Evolutionary conservation across 1,140 invertebrate genomes (phyloP), one percentile per base, ranked within the genome.

Genomic region (Macrocentrus cingulum): DNA sequence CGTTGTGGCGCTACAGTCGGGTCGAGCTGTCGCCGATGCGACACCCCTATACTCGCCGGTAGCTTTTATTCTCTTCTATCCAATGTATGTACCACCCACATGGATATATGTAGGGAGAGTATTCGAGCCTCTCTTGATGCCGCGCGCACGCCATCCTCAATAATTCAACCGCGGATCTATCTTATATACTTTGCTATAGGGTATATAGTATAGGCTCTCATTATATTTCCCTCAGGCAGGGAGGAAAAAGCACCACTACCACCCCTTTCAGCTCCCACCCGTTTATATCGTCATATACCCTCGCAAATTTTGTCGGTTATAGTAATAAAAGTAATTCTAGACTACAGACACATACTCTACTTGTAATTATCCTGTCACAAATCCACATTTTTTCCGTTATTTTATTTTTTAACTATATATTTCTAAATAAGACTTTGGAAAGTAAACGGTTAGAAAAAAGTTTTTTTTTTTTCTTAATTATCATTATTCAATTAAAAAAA

Each of bases 161-260:
- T 79, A 77, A 79, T 79, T 76, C 72, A 77, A 36, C 16, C 56
- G 62, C 59, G 63, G 64, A 70, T 72, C 65, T 69, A 75, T 76
- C 74, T 76, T 72, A 67, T 48, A 55, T 44, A 32, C 36, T 15
- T 13, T 39, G 6, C 39, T 52, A n/a, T n/a, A n/a, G n/a, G n/a
- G n/a, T n/a, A n/a, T n/a, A n/a, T 34, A 19, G 20, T 42, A 25
- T 39, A 32, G 55, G 22, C 34, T 57, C 32, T 57, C 36, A 57
- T 57, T 57, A 50, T 50, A 57, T 57, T 57, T 57, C 20, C 55
- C 55, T 46, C 9, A 6, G 11, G 7, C n/a, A 15, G 16, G 32
- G 25, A 37, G 49, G 23, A 36, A 9, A 23, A 19, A 48, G 39
- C 18, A 48, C 25, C n/a, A n/a, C n/a, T n/a, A n/a, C n/a, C n/a